A percentile compares a stretch with the other conserved stretches of the same genome.
These are phyloP conservation scores for Orchesella flavescens DNA, from an alignment of 2,888 invertebrate species.

Conservation along the genomic window DNA sequence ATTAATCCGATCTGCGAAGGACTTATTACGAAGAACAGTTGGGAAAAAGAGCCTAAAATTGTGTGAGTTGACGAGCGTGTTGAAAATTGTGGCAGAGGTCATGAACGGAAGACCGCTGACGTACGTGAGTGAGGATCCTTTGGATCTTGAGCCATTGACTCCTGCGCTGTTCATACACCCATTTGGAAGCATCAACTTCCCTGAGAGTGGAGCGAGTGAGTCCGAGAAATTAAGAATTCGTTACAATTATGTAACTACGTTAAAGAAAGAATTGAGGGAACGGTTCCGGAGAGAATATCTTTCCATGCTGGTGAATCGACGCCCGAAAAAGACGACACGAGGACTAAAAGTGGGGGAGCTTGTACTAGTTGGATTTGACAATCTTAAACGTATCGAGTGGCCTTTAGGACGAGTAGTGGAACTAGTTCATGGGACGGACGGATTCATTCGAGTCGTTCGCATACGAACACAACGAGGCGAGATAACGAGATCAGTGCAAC, in stretches of 20 bases:
- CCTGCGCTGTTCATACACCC: constrained; percentile 32
- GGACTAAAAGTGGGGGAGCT: constrained; percentile 22
- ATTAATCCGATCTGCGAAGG: constrained; percentile 25
- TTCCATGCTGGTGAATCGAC: background rate
- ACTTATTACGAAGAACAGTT: background rate
- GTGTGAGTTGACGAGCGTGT: background rate
- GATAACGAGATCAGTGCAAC: constrained; percentile 5
- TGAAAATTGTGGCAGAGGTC: background rate
- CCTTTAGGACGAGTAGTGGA: constrained; percentile 10
- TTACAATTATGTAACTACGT: background rate
- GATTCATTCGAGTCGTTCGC: background rate
- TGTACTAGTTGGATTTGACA: constrained; percentile 21
- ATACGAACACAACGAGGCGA: background rate
- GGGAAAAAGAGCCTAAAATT: background rate
- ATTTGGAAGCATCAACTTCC: constrained; percentile 2
- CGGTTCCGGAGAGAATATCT: constrained; percentile 24
- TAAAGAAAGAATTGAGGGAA: background rate
- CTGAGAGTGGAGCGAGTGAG: background rate
- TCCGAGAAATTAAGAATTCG: constrained; percentile 9
- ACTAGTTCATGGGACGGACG: constrained; percentile 7
- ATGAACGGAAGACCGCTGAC: constrained; percentile 29
- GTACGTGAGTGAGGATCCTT: constrained; percentile 13
- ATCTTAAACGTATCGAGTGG: constrained; percentile 21
- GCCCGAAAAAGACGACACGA: constrained; percentile 2
- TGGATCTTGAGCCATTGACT: constrained; percentile 23